These are phyloP conservation scores for Protodeltote pygarga DNA, from an alignment of 2,888 invertebrate genomes.

Conservation along the genomic window DNA sequence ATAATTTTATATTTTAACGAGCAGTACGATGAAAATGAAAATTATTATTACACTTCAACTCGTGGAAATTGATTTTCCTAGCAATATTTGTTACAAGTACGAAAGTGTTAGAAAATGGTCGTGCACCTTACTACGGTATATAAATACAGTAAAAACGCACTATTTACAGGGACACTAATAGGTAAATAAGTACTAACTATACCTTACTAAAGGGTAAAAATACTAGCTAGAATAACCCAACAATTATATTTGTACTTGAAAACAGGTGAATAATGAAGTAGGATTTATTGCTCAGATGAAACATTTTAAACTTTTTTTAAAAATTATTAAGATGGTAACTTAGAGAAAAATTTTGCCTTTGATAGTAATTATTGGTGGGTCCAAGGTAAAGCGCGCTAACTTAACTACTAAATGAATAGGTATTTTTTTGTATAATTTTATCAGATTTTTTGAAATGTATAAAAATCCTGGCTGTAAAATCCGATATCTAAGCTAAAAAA, in stretches of 20 bases:
- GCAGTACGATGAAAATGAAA: neutral
- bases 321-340: too few relatives aligned
- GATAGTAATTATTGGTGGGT: too few relatives aligned
- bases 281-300: constrained; percentile 31
- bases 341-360: too few relatives aligned
- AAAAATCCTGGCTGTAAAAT: too few relatives aligned
- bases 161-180: constrained; percentile 58
- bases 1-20: too few relatives aligned
- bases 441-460: too few relatives aligned
- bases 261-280: constrained; percentile 50
- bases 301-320: neutral
- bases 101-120: constrained; percentile 15
- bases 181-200: constrained; percentile 31
- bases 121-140: constrained; percentile 48
- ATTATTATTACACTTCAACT: constrained; percentile 12
- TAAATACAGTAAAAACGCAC: constrained; percentile 59
- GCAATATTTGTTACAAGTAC: constrained; percentile 10
- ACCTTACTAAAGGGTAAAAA: constrained; percentile 25
- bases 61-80: neutral
- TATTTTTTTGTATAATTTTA: too few relatives aligned
- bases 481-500: too few relatives aligned
- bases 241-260: constrained; percentile 63
- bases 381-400: too few relatives aligned
- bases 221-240: constrained; percentile 33
- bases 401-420: too few relatives aligned